phyloP scores from a whole-genome alignment of 2,113 vertebrate species.

The Catharus minimus region DNA sequence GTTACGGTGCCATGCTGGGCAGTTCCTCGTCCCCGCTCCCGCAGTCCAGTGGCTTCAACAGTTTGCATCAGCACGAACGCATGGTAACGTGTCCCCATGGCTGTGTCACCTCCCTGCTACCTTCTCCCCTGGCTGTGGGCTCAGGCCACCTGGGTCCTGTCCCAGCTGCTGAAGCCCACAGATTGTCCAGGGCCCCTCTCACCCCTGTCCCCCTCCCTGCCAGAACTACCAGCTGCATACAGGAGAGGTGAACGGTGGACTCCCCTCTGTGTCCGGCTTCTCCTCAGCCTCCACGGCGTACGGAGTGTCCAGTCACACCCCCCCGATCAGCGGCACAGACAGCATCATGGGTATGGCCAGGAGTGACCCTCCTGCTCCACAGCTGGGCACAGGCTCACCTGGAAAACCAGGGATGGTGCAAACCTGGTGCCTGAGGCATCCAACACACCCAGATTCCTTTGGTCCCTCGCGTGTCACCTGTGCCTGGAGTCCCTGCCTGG shows the following conservation, averaged over 20 bases:
- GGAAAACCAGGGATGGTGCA: neutral
- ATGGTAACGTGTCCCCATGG: constrained; percentile 77
- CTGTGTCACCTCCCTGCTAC: neutral
- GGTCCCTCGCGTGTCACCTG: neutral
- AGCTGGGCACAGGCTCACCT: neutral
- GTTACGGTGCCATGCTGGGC: constrained; percentile 89
- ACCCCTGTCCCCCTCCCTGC: constrained; percentile 58
- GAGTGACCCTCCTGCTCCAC: fast-evolving
- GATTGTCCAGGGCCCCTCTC: neutral
- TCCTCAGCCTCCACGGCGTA: constrained; percentile 81
- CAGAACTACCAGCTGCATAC: constrained; percentile 92
- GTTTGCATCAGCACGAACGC: constrained; percentile 92
- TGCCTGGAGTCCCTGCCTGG: no score
- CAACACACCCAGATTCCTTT: neutral
- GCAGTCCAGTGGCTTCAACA: constrained; percentile 82
- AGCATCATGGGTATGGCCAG: constrained; percentile 82
- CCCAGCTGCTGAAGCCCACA: neutral
- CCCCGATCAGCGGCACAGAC: constrained; percentile 87
- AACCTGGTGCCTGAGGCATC: neutral
- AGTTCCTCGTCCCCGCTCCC: constrained; percentile 86
- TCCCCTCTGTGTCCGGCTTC: constrained; percentile 83
- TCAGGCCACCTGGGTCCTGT: neutral
- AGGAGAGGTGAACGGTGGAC: constrained; percentile 86
- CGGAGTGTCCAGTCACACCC: constrained; percentile 88
- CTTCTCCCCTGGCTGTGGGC: neutral